These are phyloP conservation scores for Dryococelus australis DNA, from an alignment of 2,888 invertebrate species.

Conservation along the genomic window DNA sequence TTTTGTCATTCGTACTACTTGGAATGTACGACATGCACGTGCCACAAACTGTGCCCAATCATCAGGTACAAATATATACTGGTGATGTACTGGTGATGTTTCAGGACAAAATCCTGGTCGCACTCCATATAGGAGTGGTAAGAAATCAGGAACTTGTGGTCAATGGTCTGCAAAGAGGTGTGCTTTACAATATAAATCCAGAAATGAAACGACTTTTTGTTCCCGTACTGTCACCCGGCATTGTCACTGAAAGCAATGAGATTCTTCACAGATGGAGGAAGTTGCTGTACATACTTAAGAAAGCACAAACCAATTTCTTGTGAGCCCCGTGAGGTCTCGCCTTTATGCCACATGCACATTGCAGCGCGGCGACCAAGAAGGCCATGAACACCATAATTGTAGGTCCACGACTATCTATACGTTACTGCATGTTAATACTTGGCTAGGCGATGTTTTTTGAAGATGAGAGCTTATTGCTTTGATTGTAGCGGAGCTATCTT, in stretches of 20 bases:
- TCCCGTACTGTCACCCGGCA: conserved; percentile 20
- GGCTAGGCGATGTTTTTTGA: conserved; percentile 3
- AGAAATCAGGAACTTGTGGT: conserved; percentile 24
- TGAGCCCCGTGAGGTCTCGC: conserved; percentile 29
- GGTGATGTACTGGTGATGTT: not conserved
- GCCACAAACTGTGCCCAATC: conserved; percentile 26
- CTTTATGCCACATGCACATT: conserved; percentile 49
- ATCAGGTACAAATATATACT: conserved; percentile 16
- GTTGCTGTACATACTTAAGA: conserved; percentile 22
- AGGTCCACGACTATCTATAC: not conserved
- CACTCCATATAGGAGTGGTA: not conserved
- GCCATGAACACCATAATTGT: conserved; percentile 42
- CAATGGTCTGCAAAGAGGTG: conserved; percentile 11
- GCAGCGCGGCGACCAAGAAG: conserved; percentile 54
- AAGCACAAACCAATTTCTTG: conserved; percentile 25
- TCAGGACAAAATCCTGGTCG: conserved; percentile 25
- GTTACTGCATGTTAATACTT: not conserved
- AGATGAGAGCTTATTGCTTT: conserved; percentile 22
- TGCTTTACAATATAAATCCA: not conserved
- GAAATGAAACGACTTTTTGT: not conserved
- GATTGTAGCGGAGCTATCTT: too few relatives aligned
- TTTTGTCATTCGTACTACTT: conserved; percentile 19
- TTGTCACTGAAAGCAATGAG: not conserved
- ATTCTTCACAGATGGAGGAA: conserved; percentile 22
- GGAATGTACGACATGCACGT: conserved; percentile 23